phyloP scores from a whole-genome alignment of 2,888 invertebrate species.

The Ptilodon capucinus region DNA sequence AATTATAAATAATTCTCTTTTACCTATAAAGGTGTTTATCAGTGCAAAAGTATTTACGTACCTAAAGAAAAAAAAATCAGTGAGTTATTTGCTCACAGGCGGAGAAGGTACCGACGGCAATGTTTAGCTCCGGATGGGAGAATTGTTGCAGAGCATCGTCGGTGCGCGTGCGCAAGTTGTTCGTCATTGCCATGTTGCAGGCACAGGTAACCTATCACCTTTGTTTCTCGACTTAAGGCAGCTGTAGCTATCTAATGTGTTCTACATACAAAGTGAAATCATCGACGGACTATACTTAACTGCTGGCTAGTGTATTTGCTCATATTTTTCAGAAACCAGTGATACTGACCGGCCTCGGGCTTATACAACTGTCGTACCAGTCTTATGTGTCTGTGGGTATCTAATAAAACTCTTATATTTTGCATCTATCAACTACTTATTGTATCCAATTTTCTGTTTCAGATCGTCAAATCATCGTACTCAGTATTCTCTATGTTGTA shows the following conservation, averaged over 20 bases:
- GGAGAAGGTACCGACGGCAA: slow-evolving; percentile 8
- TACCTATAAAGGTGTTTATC: no score
- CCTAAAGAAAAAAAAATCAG: no score
- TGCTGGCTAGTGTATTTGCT: neutral
- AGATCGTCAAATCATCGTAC: slow-evolving; percentile 34
- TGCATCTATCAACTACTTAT: neutral
- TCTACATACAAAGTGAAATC: no score
- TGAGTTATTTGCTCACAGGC: slow-evolving; percentile 14
- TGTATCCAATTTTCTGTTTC: slow-evolving; percentile 8
- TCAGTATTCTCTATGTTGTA: slow-evolving; percentile 28
- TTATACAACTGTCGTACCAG: slow-evolving; percentile 41
- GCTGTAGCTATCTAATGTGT: no score
- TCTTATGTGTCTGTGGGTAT: slow-evolving; percentile 44
- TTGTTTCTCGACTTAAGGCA: no score
- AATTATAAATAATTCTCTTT: no score
- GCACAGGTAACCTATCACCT: no score
- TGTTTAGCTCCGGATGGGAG: slow-evolving; percentile 46
- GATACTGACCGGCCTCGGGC: slow-evolving; percentile 31
- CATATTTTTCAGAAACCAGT: slow-evolving; percentile 37
- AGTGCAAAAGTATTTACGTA: no score
- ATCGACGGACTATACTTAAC: no score
- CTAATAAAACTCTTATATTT: neutral
- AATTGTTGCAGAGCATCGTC: slow-evolving; percentile 27
- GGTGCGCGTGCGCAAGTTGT: slow-evolving; percentile 29
- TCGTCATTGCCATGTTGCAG: slow-evolving; percentile 31